Evolutionary conservation across 2,888 invertebrate species (phyloP), one percentile per base, ranked within the genome.

Genomic region (Perizoma affinitatum): DNA sequence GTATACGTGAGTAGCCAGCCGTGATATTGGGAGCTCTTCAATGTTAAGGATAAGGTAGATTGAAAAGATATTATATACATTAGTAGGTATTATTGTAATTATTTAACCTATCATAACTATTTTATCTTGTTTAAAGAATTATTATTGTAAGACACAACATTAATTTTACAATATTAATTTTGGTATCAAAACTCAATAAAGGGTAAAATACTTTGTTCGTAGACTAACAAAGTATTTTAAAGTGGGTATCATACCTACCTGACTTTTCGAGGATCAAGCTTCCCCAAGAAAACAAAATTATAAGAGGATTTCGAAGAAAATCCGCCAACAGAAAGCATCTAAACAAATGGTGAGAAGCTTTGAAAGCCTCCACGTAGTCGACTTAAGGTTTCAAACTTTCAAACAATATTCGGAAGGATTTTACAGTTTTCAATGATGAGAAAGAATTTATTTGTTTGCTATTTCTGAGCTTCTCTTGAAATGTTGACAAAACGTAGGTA

Each of bases 251-350:
- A 54, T 22, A 48, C 36, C 49, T 52, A 51, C 50, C 53, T 41
- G 50, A 59, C 54, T 50, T 64, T 61, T 59, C 55, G 41, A 54
- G 56, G 54, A 64, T 53, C 49, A 53, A 50, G 59, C 41, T n/a
- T 36, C 47, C 46, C 47, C 40, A 58, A 64, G 60, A 61, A 66
- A 63, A 64, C 48, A 51, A 63, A 54, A 57, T 61, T 59, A 57
- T 68, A 69, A 64, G 60, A 67, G 68, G 69, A 65, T 69, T 69
- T 60, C 6, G 11, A 46, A 43, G 59, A 54, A 65, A 71, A 71
- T 66, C 67, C 63, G 59, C 50, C 66, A 58, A 49, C 61, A 51
- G 61, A 59, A 60, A 61, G 54, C 53, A 63, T 46, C 62, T 64
- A 63, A 68, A 66, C 69, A 68, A 71, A 71, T 65, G 69, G 55